Percentiles rank a stretch among this genome's conserved stretches.
phyloP scores from a whole-genome alignment of 2,113 vertebrate species.

The Canis aureus region DNA sequence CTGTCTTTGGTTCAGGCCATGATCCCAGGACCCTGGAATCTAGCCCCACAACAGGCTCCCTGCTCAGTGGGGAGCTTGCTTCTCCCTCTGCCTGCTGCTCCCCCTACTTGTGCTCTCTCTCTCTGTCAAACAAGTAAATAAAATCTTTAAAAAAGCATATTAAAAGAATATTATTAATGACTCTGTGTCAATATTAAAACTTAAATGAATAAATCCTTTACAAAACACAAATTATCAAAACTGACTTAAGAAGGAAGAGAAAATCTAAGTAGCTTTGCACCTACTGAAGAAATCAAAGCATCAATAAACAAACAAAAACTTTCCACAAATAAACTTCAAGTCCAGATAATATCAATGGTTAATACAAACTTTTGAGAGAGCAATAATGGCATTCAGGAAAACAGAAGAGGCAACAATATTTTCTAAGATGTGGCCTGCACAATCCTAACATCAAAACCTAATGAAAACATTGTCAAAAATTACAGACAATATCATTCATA shows the following conservation, averaged over 20 bases:
- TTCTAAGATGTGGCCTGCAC: background rate
- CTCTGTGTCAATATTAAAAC: background rate
- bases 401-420: background rate
- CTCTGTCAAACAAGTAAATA: no score
- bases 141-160: background rate
- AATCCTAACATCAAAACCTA: background rate
- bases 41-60: no score
- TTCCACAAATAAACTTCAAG: background rate
- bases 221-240: background rate
- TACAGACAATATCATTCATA: background rate
- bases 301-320: background rate
- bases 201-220: background rate
- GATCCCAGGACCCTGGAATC: no score
- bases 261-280: background rate
- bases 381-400: constrained; percentile 6
- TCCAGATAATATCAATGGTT: background rate
- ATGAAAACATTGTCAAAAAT: background rate
- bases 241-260: background rate
- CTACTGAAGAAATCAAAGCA: background rate
- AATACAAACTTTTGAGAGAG: background rate
- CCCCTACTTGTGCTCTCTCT: no score
- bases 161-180: background rate
- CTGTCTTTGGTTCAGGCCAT: no score
- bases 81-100: no score
- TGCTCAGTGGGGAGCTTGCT: no score